Base-by-base conservation (phyloP, 2,113 vertebrate genomes). In the Myxocyprinus asiaticus region DNA sequence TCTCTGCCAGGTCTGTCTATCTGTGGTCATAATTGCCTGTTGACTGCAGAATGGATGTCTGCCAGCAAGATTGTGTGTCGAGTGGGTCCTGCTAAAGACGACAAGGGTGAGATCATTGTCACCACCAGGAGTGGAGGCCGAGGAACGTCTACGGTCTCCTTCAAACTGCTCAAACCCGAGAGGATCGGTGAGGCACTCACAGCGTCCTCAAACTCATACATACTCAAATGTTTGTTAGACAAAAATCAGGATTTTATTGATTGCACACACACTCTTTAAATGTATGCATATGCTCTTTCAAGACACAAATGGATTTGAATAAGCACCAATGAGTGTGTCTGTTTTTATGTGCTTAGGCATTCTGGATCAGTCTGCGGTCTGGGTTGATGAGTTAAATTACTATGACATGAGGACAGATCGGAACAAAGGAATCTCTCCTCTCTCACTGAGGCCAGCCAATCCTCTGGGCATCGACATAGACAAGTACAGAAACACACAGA, bases 11-110 rank as follows among this genome's bases (percentile, higher is more conserved):
- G 96, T 78, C 89, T 99, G 88, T 97, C 95, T 1, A 99, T 99
- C 73, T 99, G 98, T 78, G 98, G 98, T 58, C 98, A 98, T 80
- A 99, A 96, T 90, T 99, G 98, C 88, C 93, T 99, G 83, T 89
- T 99, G 79, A 99, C 98, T 4, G 96, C 97, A 7, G 97, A 99
- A 88, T 99, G 98, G 98, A 98, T 98, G 93, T 97, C 97, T 6
- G 94, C 95, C 45, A 98, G 98, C 82, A 99, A 99, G 91, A 99
- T 99, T 14, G 97, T 99, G 43, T 99, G 98, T 88, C 95, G 96
- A 9, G 97, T 99, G 43, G 98, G 98, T 66, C 96, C 96, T 50
- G 96, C 97, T 87, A 98, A 98, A 91, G 95, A 98, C 61, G 97
- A 98, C 89, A 98, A 96, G 89, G 98, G 98, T 8, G 96, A 99